Evolutionary conservation across 2,113 vertebrate species (phyloP), one percentile per base, ranked within the genome.

Genomic region (Rhinopomastus cyanomelas): DNA sequence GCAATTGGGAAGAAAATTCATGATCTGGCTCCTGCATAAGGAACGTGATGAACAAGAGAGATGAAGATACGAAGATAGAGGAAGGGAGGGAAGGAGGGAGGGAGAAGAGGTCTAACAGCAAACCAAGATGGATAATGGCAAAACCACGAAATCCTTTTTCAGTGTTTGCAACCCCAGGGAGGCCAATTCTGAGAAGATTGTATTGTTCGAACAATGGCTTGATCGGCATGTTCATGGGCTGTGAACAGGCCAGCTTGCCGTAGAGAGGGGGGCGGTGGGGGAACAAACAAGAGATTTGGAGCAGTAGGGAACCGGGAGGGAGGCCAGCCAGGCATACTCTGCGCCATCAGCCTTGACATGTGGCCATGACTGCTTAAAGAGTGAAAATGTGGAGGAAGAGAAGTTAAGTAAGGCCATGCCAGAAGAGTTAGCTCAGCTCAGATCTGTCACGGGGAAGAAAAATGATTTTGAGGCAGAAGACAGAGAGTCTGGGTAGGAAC

Each of bases 241-340:
- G 49, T 0, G 2, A 92, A 64, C 39, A 93, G 87, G 75, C 62
- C 78, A 91, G 59, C 74, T 61, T 91, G 66, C 1, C 2, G 57
- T 59, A 19, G 32, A 61, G 39, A 56, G 53, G 30, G 36, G 71
- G 37, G 8, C 10, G 29, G 37, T 36, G 74, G 21, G 49, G 61
- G 49, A 84, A 59, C 27, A 74, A 83, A 71, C 18, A 15, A 26
- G 56, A 65, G 34, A 75, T 81, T 71, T 84, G 78, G 66, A 92
- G 71, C 44, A 1, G 39, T 30, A 44, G 64, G 49, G 46, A 93
- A 19, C 29, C 0, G 4, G 66, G 81, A 92, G n/a, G 55, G 39
- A 81, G 66, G 66, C 71, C 87, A 93, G 66, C 53, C 78, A 87
- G 74, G 44, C 89, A 78, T 86, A 59, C 26, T 84, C 74, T 64